Conservation (phyloP, 2,888 invertebrate species). For the Julus scandinavius region DNA sequence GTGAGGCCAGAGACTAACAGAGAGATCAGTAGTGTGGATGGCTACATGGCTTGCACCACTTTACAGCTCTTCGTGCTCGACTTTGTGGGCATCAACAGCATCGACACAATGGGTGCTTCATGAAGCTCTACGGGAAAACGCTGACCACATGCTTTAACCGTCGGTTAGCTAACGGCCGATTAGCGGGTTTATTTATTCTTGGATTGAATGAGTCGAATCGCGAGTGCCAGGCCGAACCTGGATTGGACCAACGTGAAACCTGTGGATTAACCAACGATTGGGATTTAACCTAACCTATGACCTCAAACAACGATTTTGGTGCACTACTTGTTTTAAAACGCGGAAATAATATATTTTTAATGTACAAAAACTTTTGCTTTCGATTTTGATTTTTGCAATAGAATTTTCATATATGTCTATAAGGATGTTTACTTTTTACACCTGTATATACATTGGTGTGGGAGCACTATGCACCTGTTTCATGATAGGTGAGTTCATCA, state of each 20-base stretch:
- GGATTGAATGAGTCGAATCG: not conserved
- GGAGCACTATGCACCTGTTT: conserved; percentile 24
- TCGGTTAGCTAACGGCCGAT: not conserved
- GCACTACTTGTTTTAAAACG: not conserved
- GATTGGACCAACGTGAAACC: not conserved
- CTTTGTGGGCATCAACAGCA: not conserved
- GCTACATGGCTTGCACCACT: not conserved
- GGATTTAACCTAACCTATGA: not conserved
- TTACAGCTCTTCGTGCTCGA: not conserved
- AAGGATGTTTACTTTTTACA: conserved; percentile 26
- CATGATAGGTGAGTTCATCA: not conserved
- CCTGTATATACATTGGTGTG: not conserved
- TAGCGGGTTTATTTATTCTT: not conserved
- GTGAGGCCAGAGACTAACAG: not conserved
- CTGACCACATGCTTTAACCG: not conserved
- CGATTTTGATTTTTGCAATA: not conserved
- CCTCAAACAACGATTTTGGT: not conserved
- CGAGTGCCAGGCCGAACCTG: not conserved
- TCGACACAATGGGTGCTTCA: not conserved
- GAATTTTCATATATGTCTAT: not conserved
- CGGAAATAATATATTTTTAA: not conserved
- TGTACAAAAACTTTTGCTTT: not conserved
- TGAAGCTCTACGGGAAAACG: not conserved
- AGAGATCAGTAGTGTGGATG: not conserved
- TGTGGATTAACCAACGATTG: not conserved